Percentiles rank a stretch among this genome's conserved stretches.
Evolutionary conservation across 2,113 vertebrate species (phyloP).

Genomic region (Pseudorasbora parva): DNA sequence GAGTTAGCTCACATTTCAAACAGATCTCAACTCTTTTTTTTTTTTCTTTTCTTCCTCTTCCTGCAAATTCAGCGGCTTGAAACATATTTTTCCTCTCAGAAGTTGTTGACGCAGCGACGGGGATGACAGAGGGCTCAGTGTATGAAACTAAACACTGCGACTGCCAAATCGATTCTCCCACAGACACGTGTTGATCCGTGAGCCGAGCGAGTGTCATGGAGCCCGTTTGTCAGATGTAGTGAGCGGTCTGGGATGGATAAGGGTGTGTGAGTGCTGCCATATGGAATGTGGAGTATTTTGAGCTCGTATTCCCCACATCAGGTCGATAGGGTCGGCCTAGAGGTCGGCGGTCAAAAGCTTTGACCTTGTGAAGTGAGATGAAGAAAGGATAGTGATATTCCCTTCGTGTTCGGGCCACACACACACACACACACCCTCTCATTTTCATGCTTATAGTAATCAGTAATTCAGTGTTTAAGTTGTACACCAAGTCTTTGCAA

Average conservation of each 20-base stretch:
- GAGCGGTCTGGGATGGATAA: slow-evolving; percentile 29
- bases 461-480: not conserved
- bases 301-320: slow-evolving; percentile 53
- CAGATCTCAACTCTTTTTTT: slow-evolving; percentile 44
- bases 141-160: slow-evolving; percentile 24
- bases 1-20: slow-evolving; percentile 48
- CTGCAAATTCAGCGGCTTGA: slow-evolving; percentile 29
- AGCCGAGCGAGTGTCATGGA: not conserved
- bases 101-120: not conserved
- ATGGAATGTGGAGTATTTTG: slow-evolving; percentile 48
- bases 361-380: slow-evolving; percentile 31
- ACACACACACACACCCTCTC: not conserved
- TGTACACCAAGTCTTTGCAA: not conserved
- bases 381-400: slow-evolving; percentile 39
- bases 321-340: slow-evolving; percentile 42
- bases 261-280: slow-evolving; percentile 38
- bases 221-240: slow-evolving; percentile 36
- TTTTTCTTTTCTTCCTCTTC: too few relatives aligned
- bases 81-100: not conserved
- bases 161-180: slow-evolving; percentile 28
- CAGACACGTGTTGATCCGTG: not conserved
- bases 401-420: slow-evolving; percentile 11
- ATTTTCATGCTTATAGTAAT: not conserved
- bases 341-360: slow-evolving; percentile 47
- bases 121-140: not conserved